A percentile compares a stretch with the other conserved stretches of the same genome.
These are phyloP conservation scores for Sarcophilus harrisii DNA, from an alignment of 2,797 vertebrate genomes.

Conservation along the genomic window DNA sequence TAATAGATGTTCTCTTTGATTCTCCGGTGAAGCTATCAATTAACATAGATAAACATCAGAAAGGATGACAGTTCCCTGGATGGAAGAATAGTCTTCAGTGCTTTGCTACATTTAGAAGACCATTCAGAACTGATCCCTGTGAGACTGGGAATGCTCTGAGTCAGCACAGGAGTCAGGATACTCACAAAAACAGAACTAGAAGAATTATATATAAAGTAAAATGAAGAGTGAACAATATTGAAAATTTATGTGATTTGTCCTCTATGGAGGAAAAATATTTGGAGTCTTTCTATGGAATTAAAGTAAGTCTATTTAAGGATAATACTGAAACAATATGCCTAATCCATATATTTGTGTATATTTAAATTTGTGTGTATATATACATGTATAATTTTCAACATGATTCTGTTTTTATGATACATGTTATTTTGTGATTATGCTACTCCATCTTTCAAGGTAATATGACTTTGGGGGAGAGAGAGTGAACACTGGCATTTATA, in stretches of 20 bases:
- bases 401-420: neutral
- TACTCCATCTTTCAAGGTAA: neutral
- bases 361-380: neutral
- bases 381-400: neutral
- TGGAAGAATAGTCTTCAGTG: neutral
- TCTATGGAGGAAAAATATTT: neutral
- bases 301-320: neutral
- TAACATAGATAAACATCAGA: constrained; percentile 15
- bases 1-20: constrained; percentile 76
- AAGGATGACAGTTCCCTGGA: neutral
- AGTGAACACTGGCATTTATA: neutral
- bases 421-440: neutral
- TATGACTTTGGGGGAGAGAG: rapidly evolving
- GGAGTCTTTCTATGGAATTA: neutral
- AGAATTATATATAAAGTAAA: neutral
- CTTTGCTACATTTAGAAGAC: neutral
- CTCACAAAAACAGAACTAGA: neutral
- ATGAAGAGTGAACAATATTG: neutral
- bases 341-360: neutral
- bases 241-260: neutral
- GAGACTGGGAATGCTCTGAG: neutral
- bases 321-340: neutral
- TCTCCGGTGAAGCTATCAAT: constrained; percentile 37
- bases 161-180: neutral
- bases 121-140: neutral